Evolutionary conservation across 2,888 invertebrate genomes (phyloP).

Genomic region (Temnothorax ravouxi): DNA sequence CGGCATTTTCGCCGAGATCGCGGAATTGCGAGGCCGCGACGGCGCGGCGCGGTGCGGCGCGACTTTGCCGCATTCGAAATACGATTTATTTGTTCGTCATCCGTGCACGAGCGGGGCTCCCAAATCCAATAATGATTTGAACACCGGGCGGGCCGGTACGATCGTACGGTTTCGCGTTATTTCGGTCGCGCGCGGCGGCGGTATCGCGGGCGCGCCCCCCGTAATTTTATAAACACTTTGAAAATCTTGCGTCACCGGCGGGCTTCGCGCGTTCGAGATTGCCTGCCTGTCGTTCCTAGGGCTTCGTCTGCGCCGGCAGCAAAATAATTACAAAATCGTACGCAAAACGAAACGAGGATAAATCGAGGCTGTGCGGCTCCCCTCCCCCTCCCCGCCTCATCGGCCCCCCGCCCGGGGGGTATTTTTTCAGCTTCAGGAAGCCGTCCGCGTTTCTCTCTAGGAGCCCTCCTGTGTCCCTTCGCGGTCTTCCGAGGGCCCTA

Average conservation of each 20-base stretch:
- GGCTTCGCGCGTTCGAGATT: constrained; percentile 83
- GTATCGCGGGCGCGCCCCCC: constrained; percentile 72
- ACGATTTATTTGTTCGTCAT: constrained; percentile 69
- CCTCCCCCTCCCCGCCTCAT: not conserved
- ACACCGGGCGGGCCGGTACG: constrained; percentile 64
- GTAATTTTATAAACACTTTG: constrained; percentile 86
- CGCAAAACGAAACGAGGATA: constrained; percentile 66
- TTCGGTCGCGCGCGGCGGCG: constrained; percentile 68
- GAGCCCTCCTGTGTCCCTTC: constrained; percentile 13
- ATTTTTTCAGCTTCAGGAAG: constrained; percentile 67
- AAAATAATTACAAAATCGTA: constrained; percentile 84
- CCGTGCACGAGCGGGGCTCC: constrained; percentile 74
- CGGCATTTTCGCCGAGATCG: constrained; percentile 12
- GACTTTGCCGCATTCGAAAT: constrained; percentile 39
- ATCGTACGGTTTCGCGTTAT: constrained; percentile 80
- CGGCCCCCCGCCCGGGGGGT: constrained; percentile 20
- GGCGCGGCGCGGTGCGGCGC: not conserved
- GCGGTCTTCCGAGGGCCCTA: constrained; percentile 28
- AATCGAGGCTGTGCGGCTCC: constrained; percentile 56
- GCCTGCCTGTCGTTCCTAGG: constrained; percentile 78
- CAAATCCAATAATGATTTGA: constrained; percentile 82
- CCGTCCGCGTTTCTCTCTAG: constrained; percentile 39
- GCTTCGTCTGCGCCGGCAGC: constrained; percentile 81
- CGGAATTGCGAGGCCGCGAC: not conserved
- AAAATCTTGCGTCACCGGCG: constrained; percentile 84